Base-by-base conservation (phyloP, 2,797 vertebrate species). In the Stomatorhinus walkeri region DNA sequence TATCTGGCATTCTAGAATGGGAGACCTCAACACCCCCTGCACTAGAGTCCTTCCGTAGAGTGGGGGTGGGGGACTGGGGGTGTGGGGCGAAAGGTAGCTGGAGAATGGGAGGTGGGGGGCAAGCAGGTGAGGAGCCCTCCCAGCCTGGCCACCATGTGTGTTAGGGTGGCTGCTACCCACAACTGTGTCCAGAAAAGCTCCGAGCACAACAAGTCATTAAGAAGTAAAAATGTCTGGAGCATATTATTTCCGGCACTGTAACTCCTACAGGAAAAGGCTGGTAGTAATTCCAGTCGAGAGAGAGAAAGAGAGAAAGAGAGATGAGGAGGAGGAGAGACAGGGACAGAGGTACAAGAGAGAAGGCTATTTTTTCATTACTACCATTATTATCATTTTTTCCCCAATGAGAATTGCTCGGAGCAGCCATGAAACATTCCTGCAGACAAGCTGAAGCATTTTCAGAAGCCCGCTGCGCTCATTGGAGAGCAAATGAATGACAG, bases 191-290 rank as follows among this genome's bases (percentile, higher is more conserved):
- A 61, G 87, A 87, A 87, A 87, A 28, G 87, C 87, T 87, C 59
- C 3, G 56, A 68, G 87, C 87, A 68, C 87, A 87, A 68, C 59
- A 46, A 87, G 87, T 87, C 87, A 87, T 87, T 87, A 87, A 46
- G 56, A 48, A 87, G 87, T 87, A 68, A 87, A 87, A 68, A 87
- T 87, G 87, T 87, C 87, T 87, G 87, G 87, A 68, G 87, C 59
- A 87, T 64, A 68, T 87, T 87, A 87, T 64, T 64, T 68, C 87
- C 56, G 59, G 87, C 59, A 87, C 87, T 64, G 59, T 87, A 87
- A 87, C 87, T 87, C 87, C 59, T 87, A 87, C 87, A 87, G 59
- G 87, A 87, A 87, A 64, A 87, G 59, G 40, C 87, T 87, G 87
- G 87, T 87, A 87, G 56, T 68, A 64, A 64, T 48, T 87, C 59